Evolutionary conservation across 2,113 vertebrate genomes (phyloP).

Genomic region (Ageneiosus marmoratus): DNA sequence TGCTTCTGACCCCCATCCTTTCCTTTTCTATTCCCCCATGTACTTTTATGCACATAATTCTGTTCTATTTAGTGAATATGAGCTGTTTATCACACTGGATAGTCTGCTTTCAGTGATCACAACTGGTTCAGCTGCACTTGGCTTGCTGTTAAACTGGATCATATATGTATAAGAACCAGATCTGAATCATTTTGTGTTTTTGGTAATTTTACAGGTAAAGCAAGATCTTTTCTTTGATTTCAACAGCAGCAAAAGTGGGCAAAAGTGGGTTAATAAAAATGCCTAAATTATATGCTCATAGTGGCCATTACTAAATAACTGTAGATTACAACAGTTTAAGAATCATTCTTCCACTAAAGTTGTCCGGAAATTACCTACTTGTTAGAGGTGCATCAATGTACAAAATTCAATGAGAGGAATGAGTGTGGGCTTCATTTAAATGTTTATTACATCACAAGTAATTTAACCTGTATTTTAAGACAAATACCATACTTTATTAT

Average conservation of each 20-base stretch:
- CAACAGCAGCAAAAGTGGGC: no score
- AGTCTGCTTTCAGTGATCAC: conserved; percentile 26
- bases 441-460: background rate
- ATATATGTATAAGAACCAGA: conserved; percentile 18
- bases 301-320: background rate
- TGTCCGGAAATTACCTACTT: background rate
- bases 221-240: conserved; percentile 8
- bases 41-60: conserved; percentile 44
- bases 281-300: background rate
- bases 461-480: no score
- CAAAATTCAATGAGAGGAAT: background rate
- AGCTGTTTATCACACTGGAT: conserved; percentile 38
- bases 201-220: background rate
- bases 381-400: no score
- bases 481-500: no score
- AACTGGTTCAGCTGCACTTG: conserved; percentile 19
- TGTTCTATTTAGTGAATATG: conserved; percentile 37
- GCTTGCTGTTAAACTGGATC: conserved; percentile 21
- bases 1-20: background rate
- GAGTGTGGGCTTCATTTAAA: no score
- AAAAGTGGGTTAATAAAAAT: background rate
- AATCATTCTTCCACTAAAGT: background rate
- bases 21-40: conserved; percentile 2
- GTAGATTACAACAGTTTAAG: background rate
- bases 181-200: conserved; percentile 2